These are phyloP conservation scores for Cariama cristata DNA, from an alignment of 2,113 vertebrate genomes.

Conservation along the genomic window DNA sequence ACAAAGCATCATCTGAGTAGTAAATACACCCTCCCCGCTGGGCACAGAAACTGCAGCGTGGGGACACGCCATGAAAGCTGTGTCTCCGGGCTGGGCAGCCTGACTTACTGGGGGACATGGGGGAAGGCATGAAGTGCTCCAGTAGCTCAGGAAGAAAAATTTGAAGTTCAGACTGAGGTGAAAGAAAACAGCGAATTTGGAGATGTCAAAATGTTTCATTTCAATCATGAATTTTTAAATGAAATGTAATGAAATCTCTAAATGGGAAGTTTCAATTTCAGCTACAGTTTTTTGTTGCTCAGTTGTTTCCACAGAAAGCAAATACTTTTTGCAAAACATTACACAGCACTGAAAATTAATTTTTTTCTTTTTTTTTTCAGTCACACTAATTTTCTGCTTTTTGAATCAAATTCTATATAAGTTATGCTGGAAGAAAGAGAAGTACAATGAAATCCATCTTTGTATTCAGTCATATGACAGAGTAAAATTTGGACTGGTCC, in stretches of 20 bases:
- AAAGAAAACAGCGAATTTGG: background rate
- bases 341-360: background rate
- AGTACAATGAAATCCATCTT: background rate
- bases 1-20: background rate
- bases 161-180: background rate
- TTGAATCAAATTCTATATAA: background rate
- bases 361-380: background rate
- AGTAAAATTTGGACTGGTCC: background rate
- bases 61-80: background rate
- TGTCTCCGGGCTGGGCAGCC: background rate
- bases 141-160: background rate
- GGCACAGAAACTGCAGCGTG: background rate
- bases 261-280: background rate
- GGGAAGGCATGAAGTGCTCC: background rate
- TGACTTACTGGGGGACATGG: background rate
- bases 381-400: background rate
- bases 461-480: background rate
- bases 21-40: background rate
- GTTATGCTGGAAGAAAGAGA: background rate
- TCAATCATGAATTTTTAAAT: background rate
- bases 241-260: background rate
- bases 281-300: background rate
- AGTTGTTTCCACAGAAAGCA: background rate
- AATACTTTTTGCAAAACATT: background rate
- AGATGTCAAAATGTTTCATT: background rate